Base-by-base conservation (phyloP, 2,797 vertebrate genomes). In the Cossypha heuglini region DNA sequence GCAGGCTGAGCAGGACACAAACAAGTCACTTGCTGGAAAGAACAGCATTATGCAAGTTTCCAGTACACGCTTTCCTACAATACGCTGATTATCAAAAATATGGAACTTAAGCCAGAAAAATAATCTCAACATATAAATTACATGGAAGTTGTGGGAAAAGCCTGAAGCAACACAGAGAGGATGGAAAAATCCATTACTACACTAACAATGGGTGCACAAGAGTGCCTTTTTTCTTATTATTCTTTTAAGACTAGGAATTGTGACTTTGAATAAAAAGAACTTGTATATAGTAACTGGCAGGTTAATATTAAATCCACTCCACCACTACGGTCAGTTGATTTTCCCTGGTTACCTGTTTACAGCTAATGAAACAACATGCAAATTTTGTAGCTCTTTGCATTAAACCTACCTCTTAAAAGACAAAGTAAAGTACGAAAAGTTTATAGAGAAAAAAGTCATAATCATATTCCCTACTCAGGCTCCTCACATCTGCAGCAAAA, bases 291-390 rank as follows among this genome's bases (percentile, higher is more conserved):
- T 63, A 79, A 71, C 17, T 54, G 57, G 88, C 57, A 83, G 38
- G 81, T 93, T 93, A 95, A 93, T 94, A 93, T 92, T 94, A 95
- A 96, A 96, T 40, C 93, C 35, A 68, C 37, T 76, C 48, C 26
- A 38, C 35, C 17, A 37, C 26, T 54, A 38, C 0, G 5, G 77
- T 86, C 59, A 88, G 20, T 19, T 82, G 48, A 28, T 87, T 77
- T 87, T 77, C 63, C n/a, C 45, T 37, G 2, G 33, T 71, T 92
- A 91, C 52, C 33, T 40, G 19, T 55, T 89, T 10, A 62, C 1
- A 59, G 69, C 67, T 84, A 90, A 86, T 42, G 75, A 93, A 92
- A 51, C 26, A 38, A 7, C 4, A 2, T 5, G 20, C 28, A 46
- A 61, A 51, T 80, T 63, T 42, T 52, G 33, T 11, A 68, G 38